These are phyloP conservation scores for Trachymyrmex septentrionalis DNA, from an alignment of 1,140 invertebrate genomes.

Conservation along the genomic window DNA sequence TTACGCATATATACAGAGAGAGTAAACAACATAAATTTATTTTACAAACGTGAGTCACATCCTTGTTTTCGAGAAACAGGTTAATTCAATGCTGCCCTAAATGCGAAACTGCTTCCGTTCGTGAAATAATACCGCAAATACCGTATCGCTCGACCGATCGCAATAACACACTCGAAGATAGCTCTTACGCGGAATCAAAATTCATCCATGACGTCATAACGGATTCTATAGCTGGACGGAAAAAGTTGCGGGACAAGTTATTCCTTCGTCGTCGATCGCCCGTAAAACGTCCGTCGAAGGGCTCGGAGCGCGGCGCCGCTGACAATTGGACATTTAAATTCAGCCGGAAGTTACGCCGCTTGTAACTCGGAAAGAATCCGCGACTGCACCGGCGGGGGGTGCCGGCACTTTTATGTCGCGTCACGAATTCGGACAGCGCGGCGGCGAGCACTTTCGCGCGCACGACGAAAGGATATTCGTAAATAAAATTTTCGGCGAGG, in stretches of 20 bases:
- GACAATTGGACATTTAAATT: conserved; percentile 75
- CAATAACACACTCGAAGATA: conserved; percentile 45
- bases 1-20: not conserved
- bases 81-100: not conserved
- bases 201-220: conserved; percentile 63
- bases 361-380: conserved; percentile 61
- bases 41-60: not conserved
- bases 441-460: conserved; percentile 1
- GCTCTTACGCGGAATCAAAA: conserved; percentile 62
- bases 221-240: conserved; percentile 45
- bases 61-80: not conserved
- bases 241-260: conserved; percentile 56
- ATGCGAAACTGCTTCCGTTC: not conserved
- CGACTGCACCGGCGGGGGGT: conserved; percentile 15
- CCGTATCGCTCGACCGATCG: conserved; percentile 18
- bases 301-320: conserved; percentile 34
- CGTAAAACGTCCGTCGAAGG: conserved; percentile 50
- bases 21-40: not conserved
- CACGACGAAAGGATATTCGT: conserved; percentile 79
- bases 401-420: conserved; percentile 67
- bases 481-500: conserved; percentile 82
- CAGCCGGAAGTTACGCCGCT: conserved; percentile 67
- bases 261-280: conserved; percentile 49
- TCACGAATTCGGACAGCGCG: conserved; percentile 51
- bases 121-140: not conserved